A percentile compares a stretch with the other conserved stretches of the same genome.
These are phyloP conservation scores for Neofelis nebulosa DNA, from an alignment of 2,113 vertebrate species.

Conservation along the genomic window DNA sequence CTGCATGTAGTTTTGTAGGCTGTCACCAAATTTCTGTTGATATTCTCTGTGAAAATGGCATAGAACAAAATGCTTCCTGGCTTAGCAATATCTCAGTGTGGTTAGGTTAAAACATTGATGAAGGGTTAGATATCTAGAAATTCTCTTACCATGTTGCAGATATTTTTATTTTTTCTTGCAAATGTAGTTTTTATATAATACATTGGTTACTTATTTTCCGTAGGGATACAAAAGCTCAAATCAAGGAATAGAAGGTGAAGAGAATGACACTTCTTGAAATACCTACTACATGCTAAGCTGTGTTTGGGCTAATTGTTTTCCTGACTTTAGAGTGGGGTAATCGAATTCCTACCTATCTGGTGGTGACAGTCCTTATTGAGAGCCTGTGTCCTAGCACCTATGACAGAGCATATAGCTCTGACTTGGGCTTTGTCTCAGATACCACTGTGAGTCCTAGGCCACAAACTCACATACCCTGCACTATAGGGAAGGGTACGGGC, in stretches of 20 bases:
- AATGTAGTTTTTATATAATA: background rate
- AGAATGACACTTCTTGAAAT: background rate
- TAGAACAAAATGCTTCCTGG: background rate
- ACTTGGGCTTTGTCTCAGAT: background rate
- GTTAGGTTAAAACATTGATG: slow-evolving; percentile 45
- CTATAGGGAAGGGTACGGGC: background rate
- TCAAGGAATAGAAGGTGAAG: background rate
- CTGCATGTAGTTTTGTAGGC: slow-evolving; percentile 55
- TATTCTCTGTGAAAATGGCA: slow-evolving; percentile 54
- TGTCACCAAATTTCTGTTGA: slow-evolving; percentile 60
- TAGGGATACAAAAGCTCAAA: background rate
- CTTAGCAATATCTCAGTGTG: background rate
- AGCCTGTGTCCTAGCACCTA: background rate
- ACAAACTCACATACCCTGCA: background rate
- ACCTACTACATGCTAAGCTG: background rate
- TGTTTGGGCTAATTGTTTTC: background rate
- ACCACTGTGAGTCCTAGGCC: background rate
- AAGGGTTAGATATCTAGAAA: slow-evolving; percentile 10
- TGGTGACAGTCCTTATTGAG: background rate
- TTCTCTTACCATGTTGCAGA: background rate
- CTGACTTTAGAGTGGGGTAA: background rate
- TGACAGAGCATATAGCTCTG: background rate
- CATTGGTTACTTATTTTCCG: background rate
- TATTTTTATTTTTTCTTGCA: slow-evolving; percentile 54
- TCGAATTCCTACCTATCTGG: background rate